Evolutionary conservation across 2,113 vertebrate species (phyloP), one percentile per base, ranked within the genome.

Genomic region (Sialia sialis): DNA sequence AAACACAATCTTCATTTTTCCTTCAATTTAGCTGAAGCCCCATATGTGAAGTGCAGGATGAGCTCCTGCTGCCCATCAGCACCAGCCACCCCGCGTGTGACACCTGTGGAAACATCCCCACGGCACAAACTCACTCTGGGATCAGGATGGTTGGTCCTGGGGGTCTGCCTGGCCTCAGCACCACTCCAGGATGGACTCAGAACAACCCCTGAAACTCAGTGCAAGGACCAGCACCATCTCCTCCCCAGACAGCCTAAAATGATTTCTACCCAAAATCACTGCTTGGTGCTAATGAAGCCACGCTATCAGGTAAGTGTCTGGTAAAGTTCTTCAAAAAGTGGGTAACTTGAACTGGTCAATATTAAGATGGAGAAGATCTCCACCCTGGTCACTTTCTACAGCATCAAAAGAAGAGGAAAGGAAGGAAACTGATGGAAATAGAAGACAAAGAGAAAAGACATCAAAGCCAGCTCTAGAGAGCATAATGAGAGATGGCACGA

Each of bases 11-110:
- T 77, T 62, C 6, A 2, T 51, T 54, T 66, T 18, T 11, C 77
- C 73, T 74, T 78, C 30, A 6, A 3, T 56, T 55, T 32, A 13
- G 29, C 4, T 48, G 22, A 69, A 46, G 63, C 38, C 66, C 14
- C 20, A 1, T 9, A 23, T 0, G 0, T 0, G 8, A 66, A 62
- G 27, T 11, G 43, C 4, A 7, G 76, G 58, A 54, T 30, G 76
- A 68, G 56, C 30, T 82, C 56, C 36, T 4, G 8, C 43, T 14
- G 32, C 54, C 41, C 38, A 5, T 32, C 66, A 55, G 59, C 15
- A 11, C 41, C 69, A 21, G 59, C 21, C 0, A 0, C 38, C 51
- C 51, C n/a, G 36, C 3, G 0, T 0, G 5, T 7, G 39, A 54
- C 2, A 1, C 54, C 49, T 4, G 1, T 4, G 26, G 3, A 17